Base-by-base conservation (phyloP, 2,797 vertebrate genomes). In the Sebastes itinus region DNA sequence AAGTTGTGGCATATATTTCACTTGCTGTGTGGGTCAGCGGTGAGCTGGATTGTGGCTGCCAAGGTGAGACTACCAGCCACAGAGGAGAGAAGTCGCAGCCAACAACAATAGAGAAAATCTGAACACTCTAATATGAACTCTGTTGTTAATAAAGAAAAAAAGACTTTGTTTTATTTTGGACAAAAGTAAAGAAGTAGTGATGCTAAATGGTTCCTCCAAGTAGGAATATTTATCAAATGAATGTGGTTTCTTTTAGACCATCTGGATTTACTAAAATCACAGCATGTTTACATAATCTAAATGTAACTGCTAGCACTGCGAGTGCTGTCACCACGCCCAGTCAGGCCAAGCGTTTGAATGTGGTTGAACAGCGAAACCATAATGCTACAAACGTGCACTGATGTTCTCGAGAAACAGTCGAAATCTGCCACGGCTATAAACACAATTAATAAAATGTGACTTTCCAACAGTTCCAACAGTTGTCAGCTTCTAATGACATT, bases 241-340 rank as follows among this genome's bases (percentile, higher is more conserved):
- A 75, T 72, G 49, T 60, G 64, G 42, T 46, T 85, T 76, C 5
- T 72, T 66, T 72, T 78, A 20, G 76, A 65, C 23, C 72, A 81
- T 75, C 72, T 86, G 73, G 71, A 33, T 74, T 64, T n/a, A 38
- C 11, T 56, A 33, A 75, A 77, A 77, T 74, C 69, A 0, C 58
- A 46, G 61, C 32, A 25, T 67, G 69, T 74, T 80, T 77, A 74
- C 61, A 59, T 63, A 49, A 67, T 66, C 16, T 27, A 20, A 77
- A 74, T 62, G 32, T 64, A 72, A 62, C 32, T 38, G 30, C 46
- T 9, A 23, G 23, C 33, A 54, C 16, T 46, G 46, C 46, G 54
- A 33, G 22, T 4, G 14, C 14, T 64, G 74, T 28, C 18, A 68
- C 65, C 69, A 69, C 80, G 81, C 80, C 68, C 72, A 68, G 8